Conservation (phyloP, 2,888 invertebrate species). For the Agrotis clavis region DNA sequence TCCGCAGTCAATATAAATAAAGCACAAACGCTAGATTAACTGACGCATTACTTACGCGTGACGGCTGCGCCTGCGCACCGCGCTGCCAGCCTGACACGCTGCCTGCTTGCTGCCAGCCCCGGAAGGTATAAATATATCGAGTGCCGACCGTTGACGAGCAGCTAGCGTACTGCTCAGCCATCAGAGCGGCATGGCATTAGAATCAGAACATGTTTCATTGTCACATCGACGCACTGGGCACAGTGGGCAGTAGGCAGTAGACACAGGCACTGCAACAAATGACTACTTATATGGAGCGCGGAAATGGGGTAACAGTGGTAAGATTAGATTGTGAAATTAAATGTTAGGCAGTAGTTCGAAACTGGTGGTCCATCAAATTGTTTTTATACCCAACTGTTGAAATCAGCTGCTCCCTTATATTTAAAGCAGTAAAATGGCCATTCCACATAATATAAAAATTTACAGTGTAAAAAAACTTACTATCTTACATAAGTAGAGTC, state of each 20-base stretch:
- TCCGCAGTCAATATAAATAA: conserved; percentile 34
- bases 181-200: conserved; percentile 40
- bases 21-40: conserved; percentile 36
- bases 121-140: conserved; percentile 62
- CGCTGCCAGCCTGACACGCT: conserved; percentile 6
- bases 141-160: conserved; percentile 43
- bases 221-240: conserved; percentile 23
- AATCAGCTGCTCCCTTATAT: conserved; percentile 1
- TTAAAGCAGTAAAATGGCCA: not conserved
- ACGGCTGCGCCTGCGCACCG: conserved; percentile 27
- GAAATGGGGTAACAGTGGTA: not conserved
- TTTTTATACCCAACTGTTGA: not conserved
- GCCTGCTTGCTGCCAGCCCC: conserved; percentile 33
- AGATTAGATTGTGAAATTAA: not conserved
- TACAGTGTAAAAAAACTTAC: not conserved
- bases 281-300: conserved; percentile 8
- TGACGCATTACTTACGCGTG: conserved; percentile 36
- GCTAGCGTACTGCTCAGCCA: conserved; percentile 16
- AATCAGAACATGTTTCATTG: conserved; percentile 51
- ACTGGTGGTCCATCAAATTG: not conserved
- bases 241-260: not conserved
- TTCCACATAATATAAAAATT: not conserved
- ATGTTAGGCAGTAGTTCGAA: not conserved
- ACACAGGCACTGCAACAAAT: conserved; percentile 7
- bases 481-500: not conserved